phyloP scores from a whole-genome alignment of 2,113 vertebrate species.

The Mustela lutreola region DNA sequence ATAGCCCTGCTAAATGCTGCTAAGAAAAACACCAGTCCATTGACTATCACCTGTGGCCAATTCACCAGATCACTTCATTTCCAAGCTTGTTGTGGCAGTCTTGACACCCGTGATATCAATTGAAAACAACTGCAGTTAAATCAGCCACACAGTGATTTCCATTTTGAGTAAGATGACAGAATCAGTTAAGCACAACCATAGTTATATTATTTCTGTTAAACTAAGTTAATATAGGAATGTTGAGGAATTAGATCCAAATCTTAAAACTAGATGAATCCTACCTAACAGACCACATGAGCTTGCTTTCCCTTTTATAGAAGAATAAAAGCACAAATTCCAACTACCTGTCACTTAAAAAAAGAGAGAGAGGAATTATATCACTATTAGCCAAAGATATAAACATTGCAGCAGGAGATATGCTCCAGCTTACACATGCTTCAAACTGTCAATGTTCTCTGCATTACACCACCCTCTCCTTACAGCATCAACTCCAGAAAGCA shows the following conservation, averaged over 20 bases:
- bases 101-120: not conserved
- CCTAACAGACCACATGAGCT: not conserved
- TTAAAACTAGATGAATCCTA: constrained; percentile 30
- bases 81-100: not conserved
- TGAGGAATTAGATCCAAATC: constrained; percentile 41
- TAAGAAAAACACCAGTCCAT: not conserved
- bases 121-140: constrained; percentile 3
- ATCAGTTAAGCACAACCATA: not conserved
- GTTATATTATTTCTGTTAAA: constrained; percentile 50
- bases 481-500: not conserved
- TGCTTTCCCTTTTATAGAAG: constrained; percentile 46
- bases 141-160: not conserved
- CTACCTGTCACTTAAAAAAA: constrained; percentile 13
- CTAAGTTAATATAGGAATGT: constrained; percentile 38
- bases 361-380: not conserved
- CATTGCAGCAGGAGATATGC: not conserved
- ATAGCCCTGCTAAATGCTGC: not conserved
- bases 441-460: not conserved
- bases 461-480: not conserved
- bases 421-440: not conserved
- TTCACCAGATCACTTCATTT: constrained; percentile 33
- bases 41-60: constrained; percentile 10
- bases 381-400: constrained; percentile 19
- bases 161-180: not conserved
- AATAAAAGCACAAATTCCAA: constrained; percentile 59